Conservation (phyloP, 1,140 invertebrate genomes). For the Lucilia sericata region DNA sequence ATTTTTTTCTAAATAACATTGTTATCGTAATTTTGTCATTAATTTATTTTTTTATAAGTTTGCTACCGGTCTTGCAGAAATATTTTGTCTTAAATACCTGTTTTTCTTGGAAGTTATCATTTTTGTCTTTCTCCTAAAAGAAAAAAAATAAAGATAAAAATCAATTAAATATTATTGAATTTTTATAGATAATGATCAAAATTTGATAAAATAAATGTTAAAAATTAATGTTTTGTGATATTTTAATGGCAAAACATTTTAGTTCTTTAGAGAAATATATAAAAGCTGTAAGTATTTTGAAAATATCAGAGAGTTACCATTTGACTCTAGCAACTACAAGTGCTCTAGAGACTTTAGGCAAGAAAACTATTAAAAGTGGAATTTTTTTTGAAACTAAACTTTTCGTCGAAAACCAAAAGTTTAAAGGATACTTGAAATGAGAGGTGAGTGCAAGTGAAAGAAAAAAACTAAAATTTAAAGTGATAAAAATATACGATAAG, state of each 20-base stretch:
- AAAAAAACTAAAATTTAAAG: not conserved
- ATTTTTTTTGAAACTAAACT: not conserved
- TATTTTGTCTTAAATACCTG: not conserved
- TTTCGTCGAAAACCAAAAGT: not conserved
- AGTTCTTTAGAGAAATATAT: not conserved
- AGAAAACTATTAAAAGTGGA: not conserved
- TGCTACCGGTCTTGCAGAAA: not conserved
- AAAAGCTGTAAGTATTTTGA: conserved; percentile 1
- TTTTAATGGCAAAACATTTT: not conserved
- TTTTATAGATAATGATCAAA: not conserved
- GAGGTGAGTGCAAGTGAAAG: not conserved
- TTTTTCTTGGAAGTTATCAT: not conserved
- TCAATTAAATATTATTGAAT: conserved; percentile 17
- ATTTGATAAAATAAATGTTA: conserved; percentile 4
- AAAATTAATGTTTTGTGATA: not conserved
- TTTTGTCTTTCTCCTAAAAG: not conserved
- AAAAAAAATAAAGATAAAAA: not conserved
- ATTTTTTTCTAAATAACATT: not conserved
- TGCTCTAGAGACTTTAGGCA: not conserved
- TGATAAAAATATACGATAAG: no score
- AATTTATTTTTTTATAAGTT: not conserved
- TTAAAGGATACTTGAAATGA: conserved; percentile 25
- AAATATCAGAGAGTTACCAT: not conserved
- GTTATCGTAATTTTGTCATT: not conserved
- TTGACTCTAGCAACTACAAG: conserved; percentile 28